Conservation (phyloP, 1,140 invertebrate species). For the Drosophila watanabei region DNA sequence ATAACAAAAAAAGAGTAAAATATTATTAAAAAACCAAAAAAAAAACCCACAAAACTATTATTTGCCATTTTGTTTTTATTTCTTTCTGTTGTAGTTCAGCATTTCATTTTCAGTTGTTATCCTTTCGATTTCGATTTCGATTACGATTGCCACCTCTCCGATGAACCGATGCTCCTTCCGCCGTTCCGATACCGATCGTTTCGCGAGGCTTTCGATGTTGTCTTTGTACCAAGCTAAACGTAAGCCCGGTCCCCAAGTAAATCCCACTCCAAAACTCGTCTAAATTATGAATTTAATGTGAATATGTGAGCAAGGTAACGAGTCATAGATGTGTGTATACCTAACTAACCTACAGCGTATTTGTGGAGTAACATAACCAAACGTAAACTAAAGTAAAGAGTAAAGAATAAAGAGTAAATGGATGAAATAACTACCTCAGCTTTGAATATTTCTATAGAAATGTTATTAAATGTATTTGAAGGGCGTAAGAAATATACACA, state of each 20-base stretch:
- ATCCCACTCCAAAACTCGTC: constrained; percentile 20
- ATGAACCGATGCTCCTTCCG: background rate
- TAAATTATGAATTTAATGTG: constrained; percentile 43
- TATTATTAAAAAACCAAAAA: constrained; percentile 77
- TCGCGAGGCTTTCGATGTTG: constrained; percentile 36
- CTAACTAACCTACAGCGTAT: constrained; percentile 35
- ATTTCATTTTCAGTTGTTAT: constrained; percentile 33
- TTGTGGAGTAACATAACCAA: constrained; percentile 49
- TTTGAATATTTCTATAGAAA: constrained; percentile 83
- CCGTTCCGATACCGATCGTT: constrained; percentile 10
- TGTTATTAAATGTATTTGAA: constrained; percentile 78
- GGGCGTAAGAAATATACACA: constrained; percentile 43
- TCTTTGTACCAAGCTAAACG: constrained; percentile 9
- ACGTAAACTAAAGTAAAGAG: constrained; percentile 52
- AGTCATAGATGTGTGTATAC: constrained; percentile 61
- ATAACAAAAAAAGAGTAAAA: constrained; percentile 82
- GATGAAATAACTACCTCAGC: constrained; percentile 81
- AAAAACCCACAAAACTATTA: constrained; percentile 40
- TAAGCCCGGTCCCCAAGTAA: constrained; percentile 3
- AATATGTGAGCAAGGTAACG: constrained; percentile 24
- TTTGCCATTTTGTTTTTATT: constrained; percentile 29
- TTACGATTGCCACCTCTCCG: background rate
- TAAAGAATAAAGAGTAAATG: constrained; percentile 61
- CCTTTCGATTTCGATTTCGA: background rate
- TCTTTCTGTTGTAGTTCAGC: constrained; percentile 36